Percentiles rank a stretch among this genome's conserved stretches.
These are phyloP conservation scores for Pampusana beccarii DNA, from an alignment of 2,113 vertebrate genomes.

Conservation along the genomic window DNA sequence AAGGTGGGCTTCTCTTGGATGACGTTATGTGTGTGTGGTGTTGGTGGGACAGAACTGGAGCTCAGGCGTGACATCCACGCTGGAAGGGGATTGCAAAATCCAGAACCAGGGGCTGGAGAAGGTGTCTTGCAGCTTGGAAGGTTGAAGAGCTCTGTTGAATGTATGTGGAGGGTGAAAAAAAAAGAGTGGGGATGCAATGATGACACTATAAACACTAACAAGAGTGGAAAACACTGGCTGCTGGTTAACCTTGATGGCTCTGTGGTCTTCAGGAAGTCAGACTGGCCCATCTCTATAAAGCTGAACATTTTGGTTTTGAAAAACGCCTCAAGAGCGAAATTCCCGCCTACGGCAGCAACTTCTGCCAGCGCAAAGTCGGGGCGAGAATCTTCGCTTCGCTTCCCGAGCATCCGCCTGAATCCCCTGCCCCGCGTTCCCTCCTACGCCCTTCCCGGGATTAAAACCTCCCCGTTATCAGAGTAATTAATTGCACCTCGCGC, in stretches of 20 bases:
- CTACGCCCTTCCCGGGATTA: background rate
- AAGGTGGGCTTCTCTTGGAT: background rate
- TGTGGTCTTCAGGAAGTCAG: background rate
- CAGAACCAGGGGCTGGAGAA: background rate
- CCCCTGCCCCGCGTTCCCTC: accelerated
- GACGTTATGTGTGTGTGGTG: background rate
- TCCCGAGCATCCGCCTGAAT: background rate
- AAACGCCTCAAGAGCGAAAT: accelerated
- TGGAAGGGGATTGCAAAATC: background rate
- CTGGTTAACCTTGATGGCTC: background rate
- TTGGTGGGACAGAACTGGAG: background rate
- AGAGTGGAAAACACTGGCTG: background rate
- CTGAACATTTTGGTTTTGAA: background rate
- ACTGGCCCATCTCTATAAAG: background rate
- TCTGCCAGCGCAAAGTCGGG: background rate
- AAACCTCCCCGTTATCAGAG: background rate
- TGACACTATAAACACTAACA: background rate
- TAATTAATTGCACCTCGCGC: background rate
- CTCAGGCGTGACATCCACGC: background rate
- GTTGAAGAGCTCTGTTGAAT: background rate
- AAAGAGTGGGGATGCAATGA: background rate
- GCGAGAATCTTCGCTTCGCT: accelerated
- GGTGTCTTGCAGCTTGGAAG: background rate
- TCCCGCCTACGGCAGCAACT: accelerated
- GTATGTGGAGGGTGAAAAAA: accelerated